A percentile compares a stretch with the other conserved stretches of the same genome.
Conservation (phyloP, 2,797 vertebrate species). For the Setipinna tenuifilis region DNA sequence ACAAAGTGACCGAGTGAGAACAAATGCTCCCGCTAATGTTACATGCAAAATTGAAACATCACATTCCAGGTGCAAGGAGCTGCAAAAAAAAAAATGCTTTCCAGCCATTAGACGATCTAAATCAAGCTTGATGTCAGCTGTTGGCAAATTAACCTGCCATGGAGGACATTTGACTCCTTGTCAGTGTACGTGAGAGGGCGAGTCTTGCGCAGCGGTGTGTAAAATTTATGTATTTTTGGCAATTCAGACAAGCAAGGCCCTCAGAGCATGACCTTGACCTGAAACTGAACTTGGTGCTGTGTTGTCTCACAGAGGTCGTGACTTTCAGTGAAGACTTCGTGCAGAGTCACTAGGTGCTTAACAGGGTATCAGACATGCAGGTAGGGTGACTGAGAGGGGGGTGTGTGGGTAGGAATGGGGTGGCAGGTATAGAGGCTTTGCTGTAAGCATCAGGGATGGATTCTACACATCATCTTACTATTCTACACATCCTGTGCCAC, state of each 20-base stretch:
- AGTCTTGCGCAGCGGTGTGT: conserved; percentile 39
- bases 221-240: conserved; percentile 57
- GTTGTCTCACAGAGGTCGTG: conserved; percentile 18
- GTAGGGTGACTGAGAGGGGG: too few relatives aligned
- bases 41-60: conserved; percentile 47
- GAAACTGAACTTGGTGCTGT: conserved; percentile 37
- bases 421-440: too few relatives aligned
- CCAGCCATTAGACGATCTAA: conserved; percentile 38
- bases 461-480: not conserved
- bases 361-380: too few relatives aligned
- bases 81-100: conserved; percentile 8
- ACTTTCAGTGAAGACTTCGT: conserved; percentile 33
- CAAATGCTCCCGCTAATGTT: conserved; percentile 52
- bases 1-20: conserved; percentile 42
- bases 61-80: not conserved
- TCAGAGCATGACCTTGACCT: conserved; percentile 53
- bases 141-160: conserved; percentile 37
- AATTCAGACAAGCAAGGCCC: conserved; percentile 41
- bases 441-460: not conserved
- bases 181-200: conserved; percentile 24
- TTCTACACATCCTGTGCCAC: not conserved
- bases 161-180: conserved; percentile 19
- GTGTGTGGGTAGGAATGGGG: too few relatives aligned
- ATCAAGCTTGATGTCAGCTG: conserved; percentile 30
- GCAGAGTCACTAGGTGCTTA: not conserved